Evolutionary conservation across 2,113 vertebrate genomes (phyloP).

Genomic region (Eidolon helvum): DNA sequence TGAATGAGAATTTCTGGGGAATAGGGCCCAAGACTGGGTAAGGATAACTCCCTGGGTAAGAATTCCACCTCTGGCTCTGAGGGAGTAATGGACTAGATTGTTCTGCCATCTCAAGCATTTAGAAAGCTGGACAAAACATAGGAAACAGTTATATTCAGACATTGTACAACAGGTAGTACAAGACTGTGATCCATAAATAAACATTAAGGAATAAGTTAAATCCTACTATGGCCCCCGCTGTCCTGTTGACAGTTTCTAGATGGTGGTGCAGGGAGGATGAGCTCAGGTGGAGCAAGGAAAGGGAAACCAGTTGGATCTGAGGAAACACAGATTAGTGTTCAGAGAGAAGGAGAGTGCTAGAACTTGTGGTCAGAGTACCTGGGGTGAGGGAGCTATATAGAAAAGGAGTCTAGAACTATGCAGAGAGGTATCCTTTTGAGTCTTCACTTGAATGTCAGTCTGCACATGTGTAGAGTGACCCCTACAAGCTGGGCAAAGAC

Average conservation of each 20-base stretch:
- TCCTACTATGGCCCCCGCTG: neutral
- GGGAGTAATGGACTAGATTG: neutral
- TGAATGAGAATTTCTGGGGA: neutral
- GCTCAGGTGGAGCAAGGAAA: neutral
- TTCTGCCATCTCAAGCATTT: neutral
- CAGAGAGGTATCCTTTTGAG: neutral
- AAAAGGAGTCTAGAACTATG: neutral
- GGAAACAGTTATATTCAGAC: neutral
- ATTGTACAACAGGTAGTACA: neutral
- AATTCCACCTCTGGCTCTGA: neutral
- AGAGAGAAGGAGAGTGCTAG: neutral
- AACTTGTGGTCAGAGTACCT: neutral
- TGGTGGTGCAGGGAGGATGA: neutral
- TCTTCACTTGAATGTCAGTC: neutral
- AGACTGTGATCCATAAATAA: neutral
- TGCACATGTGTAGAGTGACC: too few species aligned
- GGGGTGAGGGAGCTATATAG: neutral
- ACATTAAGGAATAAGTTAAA: neutral
- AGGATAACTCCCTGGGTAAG: neutral
- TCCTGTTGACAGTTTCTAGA: neutral
- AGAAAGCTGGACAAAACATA: neutral
- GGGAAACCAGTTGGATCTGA: neutral
- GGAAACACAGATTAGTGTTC: neutral
- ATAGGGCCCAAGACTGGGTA: neutral
- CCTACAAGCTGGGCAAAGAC: neutral